Conservation (phyloP, 2,888 invertebrate genomes). For the Lithophane socia region DNA sequence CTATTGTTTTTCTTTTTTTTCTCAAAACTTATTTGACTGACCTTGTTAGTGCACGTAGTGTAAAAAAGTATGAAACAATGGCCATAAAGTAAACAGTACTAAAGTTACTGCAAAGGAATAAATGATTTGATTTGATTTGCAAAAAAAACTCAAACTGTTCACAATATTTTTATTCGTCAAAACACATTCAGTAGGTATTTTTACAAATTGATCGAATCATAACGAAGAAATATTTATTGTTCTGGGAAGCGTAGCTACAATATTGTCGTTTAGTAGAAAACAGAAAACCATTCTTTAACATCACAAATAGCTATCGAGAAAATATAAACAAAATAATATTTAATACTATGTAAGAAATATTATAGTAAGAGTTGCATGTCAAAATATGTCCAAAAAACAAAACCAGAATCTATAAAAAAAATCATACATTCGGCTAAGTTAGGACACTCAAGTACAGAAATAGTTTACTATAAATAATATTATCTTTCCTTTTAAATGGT, state of each 20-base stretch:
- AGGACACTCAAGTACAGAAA: not conserved
- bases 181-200: conserved; percentile 68
- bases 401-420: not conserved
- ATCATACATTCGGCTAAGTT: not conserved
- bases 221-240: conserved; percentile 57
- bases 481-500: not conserved
- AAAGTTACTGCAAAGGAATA: no score
- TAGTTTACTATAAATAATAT: not conserved
- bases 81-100: not conserved
- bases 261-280: conserved; percentile 51
- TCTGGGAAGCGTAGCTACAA: conserved; percentile 50
- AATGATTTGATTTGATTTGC: no score
- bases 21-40: not conserved
- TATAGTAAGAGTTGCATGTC: no score
- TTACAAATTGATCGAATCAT: conserved; percentile 60
- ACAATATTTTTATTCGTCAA: conserved; percentile 67
- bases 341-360: not conserved
- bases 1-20: not conserved
- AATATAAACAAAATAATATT: not conserved
- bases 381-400: not conserved
- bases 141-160: conserved; percentile 30
- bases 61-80: not conserved
- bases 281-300: not conserved
- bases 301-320: not conserved
- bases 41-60: not conserved